These are phyloP conservation scores for Darevskia mixta DNA, from an alignment of 2,797 vertebrate genomes.

Conservation along the genomic window DNA sequence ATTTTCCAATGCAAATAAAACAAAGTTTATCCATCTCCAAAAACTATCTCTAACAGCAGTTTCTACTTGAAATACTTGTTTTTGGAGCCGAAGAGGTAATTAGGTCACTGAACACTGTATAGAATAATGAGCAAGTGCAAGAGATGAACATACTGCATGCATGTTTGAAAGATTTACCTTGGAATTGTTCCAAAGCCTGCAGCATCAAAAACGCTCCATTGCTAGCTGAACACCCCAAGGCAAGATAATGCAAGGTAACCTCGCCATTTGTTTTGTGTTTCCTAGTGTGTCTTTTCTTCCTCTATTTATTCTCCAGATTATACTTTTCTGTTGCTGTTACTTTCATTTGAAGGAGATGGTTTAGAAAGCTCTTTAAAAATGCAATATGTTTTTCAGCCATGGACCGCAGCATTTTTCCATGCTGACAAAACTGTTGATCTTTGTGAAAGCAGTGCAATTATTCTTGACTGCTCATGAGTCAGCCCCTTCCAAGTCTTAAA, in stretches of 20 bases:
- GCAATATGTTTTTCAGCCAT: neutral
- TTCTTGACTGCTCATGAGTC: neutral
- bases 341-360: neutral
- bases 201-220: neutral
- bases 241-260: slow-evolving; percentile 1
- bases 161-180: neutral
- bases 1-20: slow-evolving; percentile 3
- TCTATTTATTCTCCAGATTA: neutral
- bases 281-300: neutral
- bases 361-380: neutral
- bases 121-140: neutral
- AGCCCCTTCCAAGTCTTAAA: neutral
- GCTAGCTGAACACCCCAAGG: neutral
- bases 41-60: neutral
- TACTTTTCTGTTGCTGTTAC: neutral
- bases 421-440: neutral
- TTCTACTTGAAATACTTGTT: neutral
- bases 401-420: neutral
- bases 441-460: slow-evolving; percentile 3
- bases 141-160: neutral
- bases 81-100: slow-evolving; percentile 15
- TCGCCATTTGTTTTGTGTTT: neutral
- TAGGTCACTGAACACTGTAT: slow-evolving; percentile 17
- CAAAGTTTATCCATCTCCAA: neutral
- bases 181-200: neutral